Evolutionary conservation across 2,888 invertebrate genomes (phyloP), one percentile per base, ranked within the genome.

Genomic region (Melipona bicolor): DNA sequence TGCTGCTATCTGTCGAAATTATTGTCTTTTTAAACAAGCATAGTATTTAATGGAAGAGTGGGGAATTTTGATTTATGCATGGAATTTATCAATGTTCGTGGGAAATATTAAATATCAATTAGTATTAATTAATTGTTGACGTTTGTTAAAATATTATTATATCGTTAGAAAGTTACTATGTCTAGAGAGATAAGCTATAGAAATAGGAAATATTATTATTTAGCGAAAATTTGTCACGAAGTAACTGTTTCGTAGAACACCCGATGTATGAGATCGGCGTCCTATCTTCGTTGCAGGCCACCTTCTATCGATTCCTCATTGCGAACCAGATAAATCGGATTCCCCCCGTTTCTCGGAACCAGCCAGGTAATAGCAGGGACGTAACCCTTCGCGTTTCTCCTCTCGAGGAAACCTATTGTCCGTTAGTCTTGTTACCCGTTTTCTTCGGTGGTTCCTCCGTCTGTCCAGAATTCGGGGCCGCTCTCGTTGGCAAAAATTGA

Each of bases 251-350:
- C 27, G 3, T 0, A 27, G 27, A 17, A 74, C 84, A 81, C 84
- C 68, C 56, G 56, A 19, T 64, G 17, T 54, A 54, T 77, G 68
- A 73, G 72, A 77, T 65, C 77, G 78, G 65, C 73, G 56, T 75
- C 9, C 79, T 75, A 74, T 67, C 81, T 81, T 76, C 71, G 76
- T 82, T 65, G 64, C 81, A 81, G 72, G 78, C 86, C 76, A 81
- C 65, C 79, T 87, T 77, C 87, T 89, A 91, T 92, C 92, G 91
- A 91, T 90, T 87, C 86, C 87, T 90, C 88, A 84, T 88, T 90
- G 88, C 89, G 89, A 91, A 87, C 90, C 91, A 91, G 92, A 93
- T 93, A 94, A 93, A 93, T 93, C 93, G 92, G 91, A 87, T 27
- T 27, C 73, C 91, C 86, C 86, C 87, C 81, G 88, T 85, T 94